These are phyloP conservation scores for Musca vetustissima DNA, from an alignment of 1,140 invertebrate genomes.

Conservation along the genomic window DNA sequence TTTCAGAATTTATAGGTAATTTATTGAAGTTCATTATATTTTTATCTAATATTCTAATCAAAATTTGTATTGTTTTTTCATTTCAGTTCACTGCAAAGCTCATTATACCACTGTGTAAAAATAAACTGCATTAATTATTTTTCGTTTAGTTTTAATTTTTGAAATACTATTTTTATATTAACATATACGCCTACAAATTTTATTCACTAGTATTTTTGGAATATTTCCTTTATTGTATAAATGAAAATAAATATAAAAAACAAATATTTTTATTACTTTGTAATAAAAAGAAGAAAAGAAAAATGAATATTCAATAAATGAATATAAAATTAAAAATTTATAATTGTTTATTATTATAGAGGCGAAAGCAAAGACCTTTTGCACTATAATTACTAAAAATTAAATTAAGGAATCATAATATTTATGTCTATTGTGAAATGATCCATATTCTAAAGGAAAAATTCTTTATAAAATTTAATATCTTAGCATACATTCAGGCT, in stretches of 20 bases:
- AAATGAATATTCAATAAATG: slow-evolving; percentile 11
- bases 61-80: slow-evolving; percentile 33
- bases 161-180: background rate
- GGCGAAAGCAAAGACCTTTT: no score
- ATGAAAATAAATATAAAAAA: background rate
- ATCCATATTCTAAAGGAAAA: no score
- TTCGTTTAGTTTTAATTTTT: slow-evolving; percentile 11
- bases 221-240: slow-evolving; percentile 11
- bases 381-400: no score
- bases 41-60: background rate
- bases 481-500: no score
- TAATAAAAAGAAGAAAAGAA: slow-evolving; percentile 7
- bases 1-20: slow-evolving; percentile 91
- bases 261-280: slow-evolving; percentile 2
- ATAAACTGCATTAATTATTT: no score
- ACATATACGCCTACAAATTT: slow-evolving; percentile 1
- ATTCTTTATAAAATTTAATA: no score
- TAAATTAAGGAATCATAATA: no score
- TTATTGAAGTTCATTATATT: background rate
- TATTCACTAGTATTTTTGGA: slow-evolving; percentile 5
- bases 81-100: slow-evolving; percentile 75
- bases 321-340: background rate
- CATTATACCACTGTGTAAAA: slow-evolving; percentile 59
- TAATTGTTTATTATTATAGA: no score
- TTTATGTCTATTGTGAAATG: no score